Base-by-base conservation (phyloP, 2,113 vertebrate genomes). In the Sclerurus mexicanus region DNA sequence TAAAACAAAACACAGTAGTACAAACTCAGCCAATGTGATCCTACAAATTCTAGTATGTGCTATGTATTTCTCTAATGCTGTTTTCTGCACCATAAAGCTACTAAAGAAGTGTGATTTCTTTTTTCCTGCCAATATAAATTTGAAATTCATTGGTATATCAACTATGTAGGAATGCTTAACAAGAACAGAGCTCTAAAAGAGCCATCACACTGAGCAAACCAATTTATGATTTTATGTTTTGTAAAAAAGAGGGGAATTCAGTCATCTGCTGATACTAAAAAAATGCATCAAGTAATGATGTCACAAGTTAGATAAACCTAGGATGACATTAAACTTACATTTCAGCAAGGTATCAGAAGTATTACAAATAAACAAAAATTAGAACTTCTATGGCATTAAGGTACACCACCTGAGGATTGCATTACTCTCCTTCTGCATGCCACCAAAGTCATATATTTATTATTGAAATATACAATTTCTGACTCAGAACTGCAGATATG, bases 301-400 rank as follows among this genome's bases (percentile, higher is more conserved):
- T 47, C 56, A 90, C 71, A 95, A 94, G 67, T 79, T 80, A 85
- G 72, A 22, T 53, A 44, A 82, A 63, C 44, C 27, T 28, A 87
- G 82, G 53, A 89, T 24, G 69, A 95, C 62, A 50, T 46, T 75
- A 92, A 91, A 59, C 37, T 78, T 83, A 75, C 14, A 39, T 37
- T 87, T 71, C 44, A 4, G 22, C 59, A 89, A 68, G 14, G 19
- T 59, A 30, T 21, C 59, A 71, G 2, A 72, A 89, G 23, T 15
- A 62, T 73, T 87, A 92, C 66, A 94, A 93, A 87, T 71, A 60
- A 94, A 84, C 4, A 95, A 90, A 96, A 95, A 12, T 1, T 12
- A 5, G 13, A 58, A 79, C 30, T 69, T 87, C 47, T 84, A 59
- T n/a, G 42, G 28, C 22, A 76, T 17, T 59, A 46, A 87, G 46